Conservation (phyloP, 2,888 invertebrate species). For the Pherbina coryleti region DNA sequence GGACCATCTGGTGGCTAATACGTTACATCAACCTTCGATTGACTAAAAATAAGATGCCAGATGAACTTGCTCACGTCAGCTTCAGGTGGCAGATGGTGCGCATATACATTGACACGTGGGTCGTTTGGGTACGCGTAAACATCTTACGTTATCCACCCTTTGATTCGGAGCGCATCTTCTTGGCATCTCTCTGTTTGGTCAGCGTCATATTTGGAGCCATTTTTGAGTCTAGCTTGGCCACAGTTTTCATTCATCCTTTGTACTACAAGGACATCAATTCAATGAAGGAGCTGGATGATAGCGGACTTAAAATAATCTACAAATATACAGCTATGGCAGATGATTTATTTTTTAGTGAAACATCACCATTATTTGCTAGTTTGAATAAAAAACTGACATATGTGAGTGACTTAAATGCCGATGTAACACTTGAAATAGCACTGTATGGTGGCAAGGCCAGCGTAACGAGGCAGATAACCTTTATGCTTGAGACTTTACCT, state of each 20-base stretch:
- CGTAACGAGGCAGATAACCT: constrained; percentile 61
- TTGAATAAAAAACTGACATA: constrained; percentile 60
- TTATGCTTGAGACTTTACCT: constrained; percentile 60
- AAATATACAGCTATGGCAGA: constrained; percentile 68
- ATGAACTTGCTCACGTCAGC: constrained; percentile 34
- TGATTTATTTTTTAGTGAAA: constrained; percentile 67
- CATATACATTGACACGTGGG: constrained; percentile 64
- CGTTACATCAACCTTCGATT: constrained; percentile 58
- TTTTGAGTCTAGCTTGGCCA: constrained; percentile 70
- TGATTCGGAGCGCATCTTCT: constrained; percentile 65
- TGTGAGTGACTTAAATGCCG: constrained; percentile 56
- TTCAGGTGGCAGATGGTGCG: constrained; percentile 56
- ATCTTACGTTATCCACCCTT: constrained; percentile 63
- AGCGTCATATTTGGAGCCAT: constrained; percentile 68
- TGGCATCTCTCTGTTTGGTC: constrained; percentile 64
- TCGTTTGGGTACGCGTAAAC: constrained; percentile 66
- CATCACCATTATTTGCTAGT: constrained; percentile 63
- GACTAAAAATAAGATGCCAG: not conserved
- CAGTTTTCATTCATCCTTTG: constrained; percentile 67
- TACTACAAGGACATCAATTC: constrained; percentile 68
- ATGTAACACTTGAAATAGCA: constrained; percentile 59
- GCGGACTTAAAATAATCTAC: constrained; percentile 64
- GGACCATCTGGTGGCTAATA: constrained; percentile 58
- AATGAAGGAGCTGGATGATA: constrained; percentile 65
- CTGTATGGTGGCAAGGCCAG: constrained; percentile 58